Percentiles rank a stretch among this genome's conserved stretches.
Conservation (phyloP, 2,797 vertebrate species). For the Sternotherus odoratus region DNA sequence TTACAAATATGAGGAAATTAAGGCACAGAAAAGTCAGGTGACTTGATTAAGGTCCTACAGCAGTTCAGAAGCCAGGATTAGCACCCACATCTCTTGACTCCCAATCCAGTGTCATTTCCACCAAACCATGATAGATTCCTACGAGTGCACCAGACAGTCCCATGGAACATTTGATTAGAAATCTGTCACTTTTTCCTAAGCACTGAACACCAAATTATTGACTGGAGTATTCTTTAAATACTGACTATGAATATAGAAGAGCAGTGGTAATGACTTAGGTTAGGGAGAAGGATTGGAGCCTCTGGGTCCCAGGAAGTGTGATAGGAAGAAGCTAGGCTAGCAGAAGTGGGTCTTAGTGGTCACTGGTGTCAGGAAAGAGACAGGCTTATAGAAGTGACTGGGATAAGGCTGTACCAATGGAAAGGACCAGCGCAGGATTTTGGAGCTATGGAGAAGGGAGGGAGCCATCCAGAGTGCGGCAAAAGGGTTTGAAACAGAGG, state of each 20-base stretch:
- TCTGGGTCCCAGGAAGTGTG: neutral
- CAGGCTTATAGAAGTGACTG: neutral
- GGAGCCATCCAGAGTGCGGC: neutral
- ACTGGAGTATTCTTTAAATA: neutral
- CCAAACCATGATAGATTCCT: neutral
- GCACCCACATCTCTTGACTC: neutral
- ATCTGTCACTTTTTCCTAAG: neutral
- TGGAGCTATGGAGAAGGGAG: neutral
- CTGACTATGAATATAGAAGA: neutral
- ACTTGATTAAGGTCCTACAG: neutral
- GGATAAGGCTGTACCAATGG: neutral
- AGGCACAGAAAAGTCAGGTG: neutral
- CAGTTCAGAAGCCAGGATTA: neutral
- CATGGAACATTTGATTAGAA: neutral
- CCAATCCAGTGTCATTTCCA: neutral
- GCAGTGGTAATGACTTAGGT: neutral
- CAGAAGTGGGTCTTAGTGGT: accelerated
- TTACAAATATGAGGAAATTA: neutral
- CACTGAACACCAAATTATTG: neutral
- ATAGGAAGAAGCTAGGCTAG: neutral
- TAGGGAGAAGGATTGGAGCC: neutral
- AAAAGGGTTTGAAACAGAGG: neutral
- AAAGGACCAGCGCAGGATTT: neutral
- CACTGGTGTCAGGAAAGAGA: neutral
- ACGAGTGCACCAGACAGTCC: neutral